Conservation (phyloP, 2,797 vertebrate species). For the Thamnophis elegans region DNA sequence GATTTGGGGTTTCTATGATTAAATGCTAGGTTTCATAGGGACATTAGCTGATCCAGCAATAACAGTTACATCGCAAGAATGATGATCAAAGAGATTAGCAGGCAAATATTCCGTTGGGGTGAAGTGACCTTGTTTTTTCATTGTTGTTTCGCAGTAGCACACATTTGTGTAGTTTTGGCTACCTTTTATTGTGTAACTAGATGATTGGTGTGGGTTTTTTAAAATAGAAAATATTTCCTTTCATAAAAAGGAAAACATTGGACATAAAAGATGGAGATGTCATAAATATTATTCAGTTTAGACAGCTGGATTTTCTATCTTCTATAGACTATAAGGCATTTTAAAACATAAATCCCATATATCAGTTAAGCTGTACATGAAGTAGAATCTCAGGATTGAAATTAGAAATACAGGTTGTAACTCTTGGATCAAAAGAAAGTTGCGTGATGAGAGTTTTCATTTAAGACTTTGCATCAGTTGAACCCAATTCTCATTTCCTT, state of each 20-base stretch:
- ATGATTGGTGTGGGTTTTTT: constrained; percentile 41
- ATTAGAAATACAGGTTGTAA: constrained; percentile 23
- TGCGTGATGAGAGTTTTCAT: constrained; percentile 47
- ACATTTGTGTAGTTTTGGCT: constrained; percentile 28
- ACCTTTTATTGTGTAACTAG: constrained; percentile 65
- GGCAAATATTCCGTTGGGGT: not conserved
- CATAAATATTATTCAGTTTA: constrained; percentile 58
- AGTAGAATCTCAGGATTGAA: constrained; percentile 39
- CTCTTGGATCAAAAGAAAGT: constrained; percentile 47
- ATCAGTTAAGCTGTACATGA: constrained; percentile 46
- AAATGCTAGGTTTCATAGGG: not conserved
- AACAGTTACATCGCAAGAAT: not conserved
- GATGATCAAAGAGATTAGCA: not conserved
- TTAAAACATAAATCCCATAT: constrained; percentile 14
- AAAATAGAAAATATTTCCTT: constrained; percentile 59
- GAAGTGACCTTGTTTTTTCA: not conserved
- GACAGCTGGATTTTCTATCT: constrained; percentile 55
- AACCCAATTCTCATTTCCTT: not conserved
- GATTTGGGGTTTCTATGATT: not conserved
- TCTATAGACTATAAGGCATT: constrained; percentile 38
- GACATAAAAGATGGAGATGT: constrained; percentile 57
- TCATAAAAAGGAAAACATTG: constrained; percentile 69
- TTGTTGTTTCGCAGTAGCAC: not conserved
- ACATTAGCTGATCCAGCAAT: not conserved
- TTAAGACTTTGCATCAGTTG: constrained; percentile 28